Evolutionary conservation across 2,113 vertebrate species (phyloP).

Genomic region (Nesoenas mayeri): DNA sequence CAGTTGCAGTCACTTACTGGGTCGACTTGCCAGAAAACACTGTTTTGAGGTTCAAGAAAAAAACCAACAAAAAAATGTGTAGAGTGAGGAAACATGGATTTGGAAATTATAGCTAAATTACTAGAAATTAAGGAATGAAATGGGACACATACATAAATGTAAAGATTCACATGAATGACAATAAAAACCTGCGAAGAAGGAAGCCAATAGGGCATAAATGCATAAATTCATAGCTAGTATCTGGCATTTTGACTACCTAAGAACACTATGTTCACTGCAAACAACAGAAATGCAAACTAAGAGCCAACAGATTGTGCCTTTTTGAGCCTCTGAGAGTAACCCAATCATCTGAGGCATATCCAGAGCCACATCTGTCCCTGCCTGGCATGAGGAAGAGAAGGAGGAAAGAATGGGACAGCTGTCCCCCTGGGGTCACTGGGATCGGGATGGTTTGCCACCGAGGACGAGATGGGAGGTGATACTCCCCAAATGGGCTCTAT

Average conservation of each 20-base stretch:
- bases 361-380: slow-evolving; percentile 58
- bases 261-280: neutral
- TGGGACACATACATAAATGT: neutral
- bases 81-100: neutral
- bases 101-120: neutral
- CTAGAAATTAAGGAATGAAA: neutral
- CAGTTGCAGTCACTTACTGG: neutral
- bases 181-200: neutral
- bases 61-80: neutral
- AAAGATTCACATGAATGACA: neutral
- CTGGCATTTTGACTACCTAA: neutral
- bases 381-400: neutral
- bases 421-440: neutral
- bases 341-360: neutral
- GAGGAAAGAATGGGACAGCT: slow-evolving; percentile 55
- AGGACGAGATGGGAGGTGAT: neutral
- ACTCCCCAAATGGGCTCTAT: neutral
- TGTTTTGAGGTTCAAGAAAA: neutral
- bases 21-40: neutral
- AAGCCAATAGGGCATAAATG: neutral
- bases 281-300: neutral
- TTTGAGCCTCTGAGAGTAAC: slow-evolving; percentile 19
- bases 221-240: neutral
- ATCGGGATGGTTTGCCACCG: neutral
- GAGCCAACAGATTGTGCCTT: neutral